These are phyloP conservation scores for Ornithoptera alexandrae DNA, from an alignment of 2,888 invertebrate species.

Conservation along the genomic window DNA sequence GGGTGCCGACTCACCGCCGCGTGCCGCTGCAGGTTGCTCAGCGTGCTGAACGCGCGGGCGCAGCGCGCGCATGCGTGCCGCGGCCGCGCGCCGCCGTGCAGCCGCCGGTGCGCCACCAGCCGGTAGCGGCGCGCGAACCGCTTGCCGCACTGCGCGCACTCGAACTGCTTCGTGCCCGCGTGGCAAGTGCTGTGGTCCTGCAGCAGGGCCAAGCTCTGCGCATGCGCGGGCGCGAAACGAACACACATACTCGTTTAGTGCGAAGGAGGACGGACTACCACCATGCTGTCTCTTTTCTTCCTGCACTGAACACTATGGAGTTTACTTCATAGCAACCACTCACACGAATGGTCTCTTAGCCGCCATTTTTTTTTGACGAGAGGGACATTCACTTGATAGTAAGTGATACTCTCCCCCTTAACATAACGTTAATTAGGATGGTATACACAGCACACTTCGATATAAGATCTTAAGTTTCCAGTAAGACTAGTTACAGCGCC, in stretches of 20 bases:
- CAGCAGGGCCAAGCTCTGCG: constrained; percentile 62
- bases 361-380: too few relatives aligned
- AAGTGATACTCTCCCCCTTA: too few relatives aligned
- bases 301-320: too few relatives aligned
- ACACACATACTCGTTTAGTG: not conserved
- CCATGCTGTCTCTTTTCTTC: too few relatives aligned
- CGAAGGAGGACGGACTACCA: too few relatives aligned
- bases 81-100: constrained; percentile 45
- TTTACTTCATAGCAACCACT: too few relatives aligned
- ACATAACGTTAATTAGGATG: too few relatives aligned
- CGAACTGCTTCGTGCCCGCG: constrained; percentile 67
- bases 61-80: constrained; percentile 17
- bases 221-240: constrained; percentile 31
- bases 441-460: too few relatives aligned
- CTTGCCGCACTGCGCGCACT: constrained; percentile 64
- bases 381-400: too few relatives aligned
- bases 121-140: constrained; percentile 63
- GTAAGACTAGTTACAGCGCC: too few relatives aligned
- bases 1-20: constrained; percentile 60
- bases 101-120: constrained; percentile 58
- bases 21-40: constrained; percentile 65
- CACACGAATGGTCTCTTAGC: too few relatives aligned
- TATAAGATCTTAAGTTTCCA: too few relatives aligned
- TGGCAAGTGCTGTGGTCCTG: constrained; percentile 71
- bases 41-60: constrained; percentile 64